Percentiles rank a stretch among this genome's conserved stretches.
Evolutionary conservation across 92 coral and sea anemone species (phyloP).

Genomic region (Epizoanthus illoricatus): DNA sequence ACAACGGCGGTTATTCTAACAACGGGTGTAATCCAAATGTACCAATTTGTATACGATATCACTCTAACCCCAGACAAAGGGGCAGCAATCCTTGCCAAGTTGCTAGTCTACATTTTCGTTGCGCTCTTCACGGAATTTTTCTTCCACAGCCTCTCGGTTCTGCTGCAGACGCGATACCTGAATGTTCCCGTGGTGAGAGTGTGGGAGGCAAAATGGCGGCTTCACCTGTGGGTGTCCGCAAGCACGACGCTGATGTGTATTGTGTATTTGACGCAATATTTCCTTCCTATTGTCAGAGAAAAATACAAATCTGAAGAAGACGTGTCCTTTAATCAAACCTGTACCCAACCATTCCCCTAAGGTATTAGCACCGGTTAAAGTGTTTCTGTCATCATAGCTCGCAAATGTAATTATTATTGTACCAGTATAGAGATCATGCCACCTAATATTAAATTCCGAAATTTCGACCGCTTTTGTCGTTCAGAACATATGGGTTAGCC

Average conservation of each 20-base stretch:
- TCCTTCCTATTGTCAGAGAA: slow-evolving; percentile 18
- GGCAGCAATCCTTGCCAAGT: not conserved
- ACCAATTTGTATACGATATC: slow-evolving; percentile 18
- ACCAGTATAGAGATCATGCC: too few relatives aligned
- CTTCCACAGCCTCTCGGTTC: slow-evolving; percentile 24
- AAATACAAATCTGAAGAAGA: slow-evolving; percentile 3
- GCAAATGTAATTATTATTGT: too few relatives aligned
- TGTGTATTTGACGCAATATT: not conserved
- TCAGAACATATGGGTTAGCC: too few relatives aligned
- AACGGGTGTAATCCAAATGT: slow-evolving; percentile 9
- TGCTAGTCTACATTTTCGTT: slow-evolving; percentile 5
- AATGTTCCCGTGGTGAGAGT: slow-evolving; percentile 29
- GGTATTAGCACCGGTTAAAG: too few relatives aligned
- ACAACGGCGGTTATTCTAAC: slow-evolving; percentile 22
- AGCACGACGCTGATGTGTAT: slow-evolving; percentile 35
- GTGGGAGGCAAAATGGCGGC: slow-evolving; percentile 28
- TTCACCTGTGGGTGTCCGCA: slow-evolving; percentile 24
- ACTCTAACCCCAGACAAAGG: slow-evolving; percentile 21
- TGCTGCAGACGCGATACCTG: slow-evolving; percentile 22
- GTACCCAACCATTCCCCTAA: not conserved
- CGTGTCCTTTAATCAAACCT: not conserved
- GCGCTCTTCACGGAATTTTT: slow-evolving; percentile 21
- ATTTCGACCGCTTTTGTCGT: too few relatives aligned
- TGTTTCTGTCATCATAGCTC: too few relatives aligned
- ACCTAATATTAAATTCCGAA: too few relatives aligned